These are phyloP conservation scores for Drusus annulatus DNA, from an alignment of 1,140 invertebrate species.

Conservation along the genomic window DNA sequence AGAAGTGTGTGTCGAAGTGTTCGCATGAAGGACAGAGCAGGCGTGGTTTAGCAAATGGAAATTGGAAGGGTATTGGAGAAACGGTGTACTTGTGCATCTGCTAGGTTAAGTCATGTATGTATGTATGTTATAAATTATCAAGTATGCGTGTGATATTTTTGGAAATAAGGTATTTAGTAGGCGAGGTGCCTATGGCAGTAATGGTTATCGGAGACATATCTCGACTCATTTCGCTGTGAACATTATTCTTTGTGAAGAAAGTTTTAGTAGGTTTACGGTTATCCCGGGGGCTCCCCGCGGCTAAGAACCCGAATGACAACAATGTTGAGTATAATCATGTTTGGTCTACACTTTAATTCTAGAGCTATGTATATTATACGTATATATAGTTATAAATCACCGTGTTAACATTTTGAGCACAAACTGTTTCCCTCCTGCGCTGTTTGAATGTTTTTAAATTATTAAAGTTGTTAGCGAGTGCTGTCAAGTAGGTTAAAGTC, in stretches of 20 bases:
- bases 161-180: constrained; percentile 44
- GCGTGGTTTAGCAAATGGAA: constrained; percentile 2
- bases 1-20: background rate
- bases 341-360: constrained; percentile 51
- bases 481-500: background rate
- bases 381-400: constrained; percentile 53
- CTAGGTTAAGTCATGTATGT: constrained; percentile 15
- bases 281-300: constrained; percentile 20
- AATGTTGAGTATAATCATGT: constrained; percentile 49
- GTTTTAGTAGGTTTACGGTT: constrained; percentile 28
- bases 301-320: constrained; percentile 16
- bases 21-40: background rate
- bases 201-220: constrained; percentile 49
- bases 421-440: constrained; percentile 51
- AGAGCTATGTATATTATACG: constrained; percentile 52
- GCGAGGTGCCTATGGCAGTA: constrained; percentile 24
- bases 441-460: constrained; percentile 9
- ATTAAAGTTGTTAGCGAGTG: constrained; percentile 23
- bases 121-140: constrained; percentile 35
- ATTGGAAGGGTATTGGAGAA: constrained; percentile 38
- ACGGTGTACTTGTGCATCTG: background rate
- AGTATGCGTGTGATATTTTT: constrained; percentile 57
- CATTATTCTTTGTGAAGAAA: constrained; percentile 35
- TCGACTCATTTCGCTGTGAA: constrained; percentile 42
- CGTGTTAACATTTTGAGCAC: constrained; percentile 56